Evolutionary conservation across 2,797 vertebrate genomes (phyloP).

Genomic region (Paedocypris micromegethes): DNA sequence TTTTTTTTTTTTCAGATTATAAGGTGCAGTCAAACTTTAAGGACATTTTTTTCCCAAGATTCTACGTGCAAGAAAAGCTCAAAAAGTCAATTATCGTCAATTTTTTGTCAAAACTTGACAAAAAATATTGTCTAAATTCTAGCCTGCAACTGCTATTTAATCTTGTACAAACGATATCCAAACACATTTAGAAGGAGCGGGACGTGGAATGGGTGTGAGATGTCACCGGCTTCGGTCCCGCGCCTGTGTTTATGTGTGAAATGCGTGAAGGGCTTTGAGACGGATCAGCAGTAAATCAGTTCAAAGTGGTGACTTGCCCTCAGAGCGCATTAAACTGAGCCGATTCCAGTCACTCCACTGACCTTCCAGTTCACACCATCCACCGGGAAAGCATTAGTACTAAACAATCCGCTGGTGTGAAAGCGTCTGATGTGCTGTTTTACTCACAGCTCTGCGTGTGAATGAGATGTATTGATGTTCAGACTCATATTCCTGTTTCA

Average conservation of each 20-base stretch:
- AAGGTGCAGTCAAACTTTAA: no score
- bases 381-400: background rate
- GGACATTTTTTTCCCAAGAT: no score
- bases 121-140: no score
- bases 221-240: slow-evolving; percentile 2
- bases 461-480: background rate
- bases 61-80: no score
- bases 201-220: slow-evolving; percentile 4
- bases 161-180: no score
- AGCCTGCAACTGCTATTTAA: no score
- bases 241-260: background rate
- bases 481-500: background rate
- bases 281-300: slow-evolving; percentile 15
- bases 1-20: no score
- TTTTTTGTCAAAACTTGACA: no score
- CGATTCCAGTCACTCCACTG: slow-evolving; percentile 11
- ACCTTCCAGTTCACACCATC: slow-evolving; percentile 6
- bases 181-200: no score
- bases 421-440: no score
- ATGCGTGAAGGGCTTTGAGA: slow-evolving; percentile 16
- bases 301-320: slow-evolving; percentile 25
- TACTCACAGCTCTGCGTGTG: background rate
- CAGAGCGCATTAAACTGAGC: slow-evolving; percentile 22
- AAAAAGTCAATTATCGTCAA: no score
- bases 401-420: background rate